These are phyloP conservation scores for Pharmacophagus antenor DNA, from an alignment of 2,888 invertebrate species.

Conservation along the genomic window DNA sequence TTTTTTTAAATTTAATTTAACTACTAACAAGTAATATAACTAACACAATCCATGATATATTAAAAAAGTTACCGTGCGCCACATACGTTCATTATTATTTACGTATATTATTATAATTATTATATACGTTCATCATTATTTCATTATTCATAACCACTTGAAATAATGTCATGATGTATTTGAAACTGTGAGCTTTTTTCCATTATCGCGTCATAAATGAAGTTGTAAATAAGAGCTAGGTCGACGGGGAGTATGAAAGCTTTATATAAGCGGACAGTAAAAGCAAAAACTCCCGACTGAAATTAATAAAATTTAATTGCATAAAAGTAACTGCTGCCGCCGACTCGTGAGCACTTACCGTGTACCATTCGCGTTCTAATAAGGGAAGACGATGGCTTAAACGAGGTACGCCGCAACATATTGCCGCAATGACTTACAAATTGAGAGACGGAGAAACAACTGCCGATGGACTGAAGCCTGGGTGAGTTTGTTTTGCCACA, in stretches of 20 bases:
- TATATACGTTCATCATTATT: too few relatives aligned
- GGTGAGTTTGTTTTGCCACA: not conserved
- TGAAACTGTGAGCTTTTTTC: slow-evolving; percentile 20
- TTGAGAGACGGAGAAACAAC: not conserved
- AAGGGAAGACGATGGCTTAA: slow-evolving; percentile 29
- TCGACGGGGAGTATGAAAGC: slow-evolving; percentile 32
- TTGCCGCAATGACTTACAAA: slow-evolving; percentile 20
- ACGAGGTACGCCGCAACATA: slow-evolving; percentile 29
- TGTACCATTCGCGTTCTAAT: slow-evolving; percentile 24
- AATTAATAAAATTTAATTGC: slow-evolving; percentile 69
- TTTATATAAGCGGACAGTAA: slow-evolving; percentile 48
- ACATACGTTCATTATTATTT: too few relatives aligned
- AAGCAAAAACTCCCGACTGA: slow-evolving; percentile 54
- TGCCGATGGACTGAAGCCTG: not conserved
- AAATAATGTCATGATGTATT: slow-evolving; percentile 4
- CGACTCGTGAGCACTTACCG: slow-evolving; percentile 18
- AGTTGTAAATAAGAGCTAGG: slow-evolving; percentile 28
- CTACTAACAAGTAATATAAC: too few relatives aligned
- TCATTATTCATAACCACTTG: slow-evolving; percentile 6
- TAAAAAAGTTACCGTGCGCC: too few relatives aligned
- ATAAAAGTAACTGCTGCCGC: slow-evolving; percentile 30
- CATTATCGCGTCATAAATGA: slow-evolving; percentile 31
- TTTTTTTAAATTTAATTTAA: too few relatives aligned
- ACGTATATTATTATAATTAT: too few relatives aligned
- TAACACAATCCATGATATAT: too few relatives aligned